A percentile compares a stretch with the other conserved stretches of the same genome.
These are phyloP conservation scores for Globia sparganii DNA, from an alignment of 2,888 invertebrate genomes.

Conservation along the genomic window DNA sequence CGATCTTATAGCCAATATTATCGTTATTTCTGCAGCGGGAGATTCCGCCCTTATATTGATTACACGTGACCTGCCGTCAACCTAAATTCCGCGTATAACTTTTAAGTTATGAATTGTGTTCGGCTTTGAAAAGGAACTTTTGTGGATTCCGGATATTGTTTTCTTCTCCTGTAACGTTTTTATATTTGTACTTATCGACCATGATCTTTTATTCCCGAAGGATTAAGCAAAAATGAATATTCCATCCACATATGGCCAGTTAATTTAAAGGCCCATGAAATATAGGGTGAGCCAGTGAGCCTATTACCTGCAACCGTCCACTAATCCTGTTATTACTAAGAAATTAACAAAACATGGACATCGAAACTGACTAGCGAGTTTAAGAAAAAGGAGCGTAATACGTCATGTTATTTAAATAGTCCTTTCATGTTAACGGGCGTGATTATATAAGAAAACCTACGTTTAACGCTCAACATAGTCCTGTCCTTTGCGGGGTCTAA, in stretches of 20 bases:
- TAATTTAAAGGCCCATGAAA: background rate
- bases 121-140: constrained; percentile 16
- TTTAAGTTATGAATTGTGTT: constrained; percentile 41
- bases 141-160: constrained; percentile 4
- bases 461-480: constrained; percentile 13
- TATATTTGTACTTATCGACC: background rate
- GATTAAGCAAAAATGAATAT: background rate
- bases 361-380: background rate
- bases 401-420: constrained; percentile 8
- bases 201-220: background rate
- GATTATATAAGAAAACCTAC: constrained; percentile 37
- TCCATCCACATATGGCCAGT: background rate
- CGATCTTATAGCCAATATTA: constrained; percentile 8
- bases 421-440: constrained; percentile 11
- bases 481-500: constrained; percentile 45
- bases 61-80: constrained; percentile 60
- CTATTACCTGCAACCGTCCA: background rate
- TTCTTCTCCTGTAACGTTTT: background rate
- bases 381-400: background rate
- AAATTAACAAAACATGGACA: background rate
- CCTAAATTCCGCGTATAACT: constrained; percentile 54
- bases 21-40: constrained; percentile 40
- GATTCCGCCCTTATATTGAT: constrained; percentile 61
- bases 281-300: background rate
- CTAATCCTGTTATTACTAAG: background rate